Evolutionary conservation across 1,140 invertebrate genomes (phyloP).

Genomic region (Telenomus remus): DNA sequence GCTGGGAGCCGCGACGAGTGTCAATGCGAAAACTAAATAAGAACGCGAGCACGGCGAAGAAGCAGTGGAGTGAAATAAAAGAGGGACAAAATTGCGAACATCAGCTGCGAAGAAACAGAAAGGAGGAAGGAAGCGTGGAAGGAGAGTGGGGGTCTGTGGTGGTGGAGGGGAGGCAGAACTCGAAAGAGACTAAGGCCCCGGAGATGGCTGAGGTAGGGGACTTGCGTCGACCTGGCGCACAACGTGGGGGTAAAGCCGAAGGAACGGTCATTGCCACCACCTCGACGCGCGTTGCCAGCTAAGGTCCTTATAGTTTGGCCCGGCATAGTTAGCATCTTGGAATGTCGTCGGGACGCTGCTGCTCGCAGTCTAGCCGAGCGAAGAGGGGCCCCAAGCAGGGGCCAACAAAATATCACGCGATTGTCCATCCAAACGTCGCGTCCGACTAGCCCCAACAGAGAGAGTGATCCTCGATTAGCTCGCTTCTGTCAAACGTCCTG

Average conservation of each 20-base stretch:
- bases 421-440: constrained; percentile 50
- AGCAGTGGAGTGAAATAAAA: no score
- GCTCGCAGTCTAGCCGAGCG: constrained; percentile 56
- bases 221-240: constrained; percentile 30
- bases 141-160: constrained; percentile 25
- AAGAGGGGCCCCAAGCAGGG: constrained; percentile 59
- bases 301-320: constrained; percentile 66
- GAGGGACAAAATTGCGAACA: no score
- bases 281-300: constrained; percentile 64
- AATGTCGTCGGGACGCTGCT: constrained; percentile 59
- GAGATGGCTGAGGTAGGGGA: constrained; percentile 30
- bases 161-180: constrained; percentile 27
- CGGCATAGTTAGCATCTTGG: constrained; percentile 63
- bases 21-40: neutral
- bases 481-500: constrained; percentile 38
- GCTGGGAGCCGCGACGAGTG: neutral
- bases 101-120: neutral
- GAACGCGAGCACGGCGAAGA: neutral
- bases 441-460: constrained; percentile 54
- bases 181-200: constrained; percentile 32
- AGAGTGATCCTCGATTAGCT: constrained; percentile 42
- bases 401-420: constrained; percentile 54
- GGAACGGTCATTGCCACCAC: constrained; percentile 77
- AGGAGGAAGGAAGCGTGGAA: constrained; percentile 21
- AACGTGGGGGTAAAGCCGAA: constrained; percentile 50